Evolutionary conservation across 2,797 vertebrate species (phyloP).

Genomic region (Myotis vivesi): DNA sequence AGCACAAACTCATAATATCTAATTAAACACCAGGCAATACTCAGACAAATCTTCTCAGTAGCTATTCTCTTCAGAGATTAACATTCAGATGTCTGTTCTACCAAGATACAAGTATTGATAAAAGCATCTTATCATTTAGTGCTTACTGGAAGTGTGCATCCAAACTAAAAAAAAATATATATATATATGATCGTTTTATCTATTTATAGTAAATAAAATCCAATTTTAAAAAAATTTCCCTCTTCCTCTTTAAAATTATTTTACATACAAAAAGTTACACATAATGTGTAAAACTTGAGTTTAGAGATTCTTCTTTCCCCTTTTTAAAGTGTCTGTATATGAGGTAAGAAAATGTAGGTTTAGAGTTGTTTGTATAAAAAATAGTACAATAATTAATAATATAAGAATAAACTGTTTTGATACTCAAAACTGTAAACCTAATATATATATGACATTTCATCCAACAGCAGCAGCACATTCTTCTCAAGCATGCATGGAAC

Average conservation of each 20-base stretch:
- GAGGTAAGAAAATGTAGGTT: not conserved
- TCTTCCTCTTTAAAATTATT: not conserved
- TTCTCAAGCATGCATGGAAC: not conserved
- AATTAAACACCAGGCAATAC: not conserved
- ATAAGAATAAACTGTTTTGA: not conserved
- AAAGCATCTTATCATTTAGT: not conserved
- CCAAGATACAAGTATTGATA: not conserved
- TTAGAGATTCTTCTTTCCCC: not conserved
- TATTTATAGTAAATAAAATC: not conserved
- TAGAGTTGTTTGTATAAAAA: not conserved
- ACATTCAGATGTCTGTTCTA: not conserved
- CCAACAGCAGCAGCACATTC: not conserved
- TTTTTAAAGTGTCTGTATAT: not conserved
- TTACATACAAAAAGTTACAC: not conserved
- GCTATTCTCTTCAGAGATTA: not conserved
- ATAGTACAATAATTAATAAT: not conserved
- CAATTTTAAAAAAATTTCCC: not conserved
- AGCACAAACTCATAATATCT: not conserved
- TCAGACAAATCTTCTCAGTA: not conserved
- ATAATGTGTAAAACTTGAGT: not conserved
- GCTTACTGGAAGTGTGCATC: not conserved
- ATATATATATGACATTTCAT: not conserved
- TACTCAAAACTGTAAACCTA: not conserved
- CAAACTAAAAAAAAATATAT: not conserved
- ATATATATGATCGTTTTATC: not conserved